phyloP scores from a whole-genome alignment of 2,888 invertebrate species.

The Scotopteryx bipunctaria region DNA sequence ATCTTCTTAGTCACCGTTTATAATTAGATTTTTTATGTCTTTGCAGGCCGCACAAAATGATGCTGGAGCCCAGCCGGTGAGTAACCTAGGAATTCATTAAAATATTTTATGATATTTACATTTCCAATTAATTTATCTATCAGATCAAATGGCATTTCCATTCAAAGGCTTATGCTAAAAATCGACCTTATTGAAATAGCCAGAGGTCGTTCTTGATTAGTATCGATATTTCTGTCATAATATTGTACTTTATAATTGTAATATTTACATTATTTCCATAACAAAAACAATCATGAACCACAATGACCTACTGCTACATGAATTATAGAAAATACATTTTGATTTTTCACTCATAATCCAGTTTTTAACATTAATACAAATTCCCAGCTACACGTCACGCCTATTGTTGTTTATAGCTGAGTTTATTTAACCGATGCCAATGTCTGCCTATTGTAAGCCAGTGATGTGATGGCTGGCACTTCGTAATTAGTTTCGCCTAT shows the following conservation, averaged over 20 bases:
- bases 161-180: background rate
- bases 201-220: background rate
- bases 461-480: conserved; percentile 39
- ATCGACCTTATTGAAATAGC: background rate
- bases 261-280: too few relatives aligned
- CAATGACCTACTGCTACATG: too few relatives aligned
- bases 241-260: too few relatives aligned
- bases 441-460: conserved; percentile 26
- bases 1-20: background rate
- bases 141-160: background rate
- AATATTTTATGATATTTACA: background rate
- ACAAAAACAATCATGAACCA: too few relatives aligned
- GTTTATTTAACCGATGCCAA: conserved; percentile 10
- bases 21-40: conserved; percentile 44
- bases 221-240: background rate
- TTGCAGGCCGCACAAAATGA: conserved; percentile 81
- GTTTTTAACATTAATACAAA: too few relatives aligned
- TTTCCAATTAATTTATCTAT: background rate
- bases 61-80: conserved; percentile 80
- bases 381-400: too few relatives aligned
- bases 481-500: conserved; percentile 68
- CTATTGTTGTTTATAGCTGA: too few relatives aligned
- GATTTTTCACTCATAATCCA: too few relatives aligned
- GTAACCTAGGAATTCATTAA: conserved; percentile 4
- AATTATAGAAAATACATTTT: too few relatives aligned